phyloP scores from a whole-genome alignment of 2,797 vertebrate species.

The Darevskia nairensis region DNA sequence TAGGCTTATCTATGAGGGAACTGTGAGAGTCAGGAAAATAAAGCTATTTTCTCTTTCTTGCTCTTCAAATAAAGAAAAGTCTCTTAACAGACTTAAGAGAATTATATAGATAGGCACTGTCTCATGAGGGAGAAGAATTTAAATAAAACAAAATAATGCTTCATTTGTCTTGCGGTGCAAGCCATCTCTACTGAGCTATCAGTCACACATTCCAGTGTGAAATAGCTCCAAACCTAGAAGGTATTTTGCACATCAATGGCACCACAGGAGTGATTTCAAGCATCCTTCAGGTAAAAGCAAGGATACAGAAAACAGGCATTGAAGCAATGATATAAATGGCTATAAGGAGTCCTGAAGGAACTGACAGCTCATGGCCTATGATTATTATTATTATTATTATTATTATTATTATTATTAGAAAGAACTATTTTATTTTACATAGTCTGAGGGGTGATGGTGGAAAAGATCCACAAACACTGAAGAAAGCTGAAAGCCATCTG shows the following conservation, averaged over 20 bases:
- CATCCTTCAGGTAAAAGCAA: background rate
- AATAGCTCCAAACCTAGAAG: background rate
- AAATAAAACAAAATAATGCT: slow-evolving; percentile 5
- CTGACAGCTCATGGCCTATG: background rate
- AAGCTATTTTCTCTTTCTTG: background rate
- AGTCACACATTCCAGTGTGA: background rate
- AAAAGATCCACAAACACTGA: background rate
- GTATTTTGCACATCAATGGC: background rate
- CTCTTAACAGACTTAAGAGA: slow-evolving; percentile 1
- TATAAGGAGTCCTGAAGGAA: slow-evolving; percentile 6
- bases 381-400: too few species aligned
- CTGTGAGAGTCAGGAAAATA: background rate
- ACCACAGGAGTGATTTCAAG: background rate
- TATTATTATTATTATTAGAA: background rate
- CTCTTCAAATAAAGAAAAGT: background rate
- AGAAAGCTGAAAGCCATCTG: background rate
- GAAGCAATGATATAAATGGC: background rate
- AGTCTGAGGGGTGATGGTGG: background rate
- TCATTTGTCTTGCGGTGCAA: background rate
- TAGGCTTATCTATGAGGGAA: background rate
- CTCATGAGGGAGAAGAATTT: background rate
- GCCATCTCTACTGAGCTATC: background rate
- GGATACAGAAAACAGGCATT: background rate
- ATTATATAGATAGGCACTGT: background rate
- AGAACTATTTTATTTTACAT: background rate